Base-by-base conservation (phyloP, 2,797 vertebrate species). In the Chloroceryle amazona region DNA sequence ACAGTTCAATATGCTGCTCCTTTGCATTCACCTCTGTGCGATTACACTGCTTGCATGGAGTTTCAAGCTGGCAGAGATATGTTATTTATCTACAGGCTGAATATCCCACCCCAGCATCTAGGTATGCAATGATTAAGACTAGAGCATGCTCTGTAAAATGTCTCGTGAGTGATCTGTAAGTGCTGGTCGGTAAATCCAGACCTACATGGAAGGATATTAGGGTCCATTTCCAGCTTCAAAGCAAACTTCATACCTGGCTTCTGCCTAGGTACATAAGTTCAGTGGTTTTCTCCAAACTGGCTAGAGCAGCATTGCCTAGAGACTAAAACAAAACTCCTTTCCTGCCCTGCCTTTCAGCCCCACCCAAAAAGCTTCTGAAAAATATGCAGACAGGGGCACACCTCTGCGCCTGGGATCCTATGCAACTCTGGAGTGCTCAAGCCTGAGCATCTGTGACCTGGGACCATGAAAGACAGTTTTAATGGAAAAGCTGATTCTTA, bases 361-460 rank as follows among this genome's bases (percentile, higher is more conserved):
- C 25, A 41, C 47, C 71, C 51, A 28, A 18, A 72, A 57, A 19
- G 7, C 33, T 54, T 71, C 47, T 46, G 57, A 46, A 65, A 81
- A 33, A 11, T 3, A 2, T 35, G 3, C 8, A 35, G 31, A 16
- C 1, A 5, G 12, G 21, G 29, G 11, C n/a, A 68, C 16, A 47
- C 22, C 12, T 78, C 52, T 74, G 47, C 61, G 61, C 16, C 23
- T 46, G 47, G 19, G 8, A 46, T 86, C 14, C 12, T 8, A 29
- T 0, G 0, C 1, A 5, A 12, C 23, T 72, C 29, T 1, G 3
- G 11, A 4, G 8, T 51, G 42, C 55, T 82, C 44, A n/a, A 52
- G 10, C 33, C 54, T n/a, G 6, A 67, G 33, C 6, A 16, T 13
- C 52, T 46, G 13, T n/a, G 23, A 62, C 39, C 28, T 68, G 39